Evolutionary conservation across 2,888 invertebrate species (phyloP).

Genomic region (Eremobia ochroleuca): DNA sequence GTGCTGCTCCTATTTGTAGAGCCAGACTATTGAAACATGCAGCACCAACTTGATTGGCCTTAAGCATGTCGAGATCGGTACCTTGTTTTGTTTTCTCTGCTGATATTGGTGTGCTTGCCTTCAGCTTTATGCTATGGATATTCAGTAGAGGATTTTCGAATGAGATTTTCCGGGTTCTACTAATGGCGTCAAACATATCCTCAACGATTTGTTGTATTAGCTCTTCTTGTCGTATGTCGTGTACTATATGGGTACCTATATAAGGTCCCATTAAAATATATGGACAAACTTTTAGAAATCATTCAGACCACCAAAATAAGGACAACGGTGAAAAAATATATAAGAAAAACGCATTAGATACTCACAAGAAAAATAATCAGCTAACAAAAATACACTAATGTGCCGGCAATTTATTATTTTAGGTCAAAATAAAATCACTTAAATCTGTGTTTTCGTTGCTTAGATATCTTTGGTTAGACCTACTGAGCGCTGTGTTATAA

Average conservation of each 20-base stretch:
- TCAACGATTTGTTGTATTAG: neutral
- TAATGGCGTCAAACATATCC: neutral
- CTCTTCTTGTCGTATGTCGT: neutral
- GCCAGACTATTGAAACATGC: constrained; percentile 47
- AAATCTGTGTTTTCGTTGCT: too few species aligned
- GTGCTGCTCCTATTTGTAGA: constrained; percentile 48
- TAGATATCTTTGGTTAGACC: too few species aligned
- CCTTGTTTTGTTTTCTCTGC: constrained; percentile 1
- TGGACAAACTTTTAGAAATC: too few species aligned
- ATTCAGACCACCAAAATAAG: too few species aligned
- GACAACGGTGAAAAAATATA: too few species aligned
- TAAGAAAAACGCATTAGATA: too few species aligned
- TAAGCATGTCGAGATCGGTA: constrained; percentile 9
- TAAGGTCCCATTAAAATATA: too few species aligned
- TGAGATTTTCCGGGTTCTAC: neutral
- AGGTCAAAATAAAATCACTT: too few species aligned
- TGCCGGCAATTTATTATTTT: too few species aligned
- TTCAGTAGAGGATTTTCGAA: neutral
- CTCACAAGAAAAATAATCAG: too few species aligned
- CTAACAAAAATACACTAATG: too few species aligned
- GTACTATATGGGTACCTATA: neutral
- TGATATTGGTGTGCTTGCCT: neutral
- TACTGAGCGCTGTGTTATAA: too few species aligned
- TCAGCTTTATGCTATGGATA: neutral
- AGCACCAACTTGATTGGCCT: constrained; percentile 37